Evolutionary conservation across 2,888 invertebrate genomes (phyloP).

Genomic region (Caenorhabditis plicata): DNA sequence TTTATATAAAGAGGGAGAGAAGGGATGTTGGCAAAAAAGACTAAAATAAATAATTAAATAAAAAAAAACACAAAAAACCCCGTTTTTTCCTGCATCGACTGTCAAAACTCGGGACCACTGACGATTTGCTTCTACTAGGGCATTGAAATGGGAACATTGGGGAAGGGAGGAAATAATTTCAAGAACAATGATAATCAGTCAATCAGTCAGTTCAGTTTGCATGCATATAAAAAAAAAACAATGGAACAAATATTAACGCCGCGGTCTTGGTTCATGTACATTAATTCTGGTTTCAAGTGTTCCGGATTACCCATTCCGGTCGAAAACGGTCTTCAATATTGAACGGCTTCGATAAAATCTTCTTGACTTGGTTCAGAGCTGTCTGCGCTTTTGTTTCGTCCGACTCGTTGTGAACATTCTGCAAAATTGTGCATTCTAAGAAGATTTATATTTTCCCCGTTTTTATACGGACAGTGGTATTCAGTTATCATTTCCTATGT

Average conservation of each 20-base stretch:
- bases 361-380: conserved; percentile 39
- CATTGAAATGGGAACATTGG: no score
- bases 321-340: conserved; percentile 5
- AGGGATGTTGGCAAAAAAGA: conserved; percentile 7
- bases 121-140: no score
- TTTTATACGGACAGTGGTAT: no score
- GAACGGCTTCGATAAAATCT: conserved; percentile 40
- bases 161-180: no score
- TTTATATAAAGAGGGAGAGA: background rate
- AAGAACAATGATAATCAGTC: background rate
- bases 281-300: conserved; percentile 9
- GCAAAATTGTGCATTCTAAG: no score
- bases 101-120: no score
- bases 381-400: conserved; percentile 26
- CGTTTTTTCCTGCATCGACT: no score
- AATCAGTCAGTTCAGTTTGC: background rate
- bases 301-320: background rate
- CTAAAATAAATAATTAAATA: no score
- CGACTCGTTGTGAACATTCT: conserved; percentile 2
- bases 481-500: no score
- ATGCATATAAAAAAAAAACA: background rate
- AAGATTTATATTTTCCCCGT: no score
- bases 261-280: background rate
- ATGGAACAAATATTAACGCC: background rate
- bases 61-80: no score